These are phyloP conservation scores for Connochaetes taurinus DNA, from an alignment of 2,113 vertebrate genomes.

Conservation along the genomic window DNA sequence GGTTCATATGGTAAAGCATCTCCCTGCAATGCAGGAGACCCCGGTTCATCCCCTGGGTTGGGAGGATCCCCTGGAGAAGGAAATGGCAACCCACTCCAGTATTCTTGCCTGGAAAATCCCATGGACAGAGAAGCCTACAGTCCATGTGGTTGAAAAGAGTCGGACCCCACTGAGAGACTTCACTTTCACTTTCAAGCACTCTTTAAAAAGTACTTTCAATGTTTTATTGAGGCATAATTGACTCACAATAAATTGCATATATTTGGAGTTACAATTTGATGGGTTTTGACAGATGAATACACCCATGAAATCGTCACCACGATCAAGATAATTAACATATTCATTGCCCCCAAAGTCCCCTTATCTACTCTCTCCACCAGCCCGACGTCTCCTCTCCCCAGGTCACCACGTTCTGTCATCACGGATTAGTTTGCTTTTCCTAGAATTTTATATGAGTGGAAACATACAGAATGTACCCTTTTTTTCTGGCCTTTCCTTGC, in stretches of 20 bases:
- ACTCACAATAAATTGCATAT: background rate
- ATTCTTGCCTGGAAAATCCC: background rate
- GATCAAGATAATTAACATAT: constrained; percentile 28
- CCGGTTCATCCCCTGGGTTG: rapidly evolving
- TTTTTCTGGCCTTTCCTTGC: background rate
- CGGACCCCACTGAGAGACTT: background rate
- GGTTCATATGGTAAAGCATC: background rate
- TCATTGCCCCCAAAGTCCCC: background rate
- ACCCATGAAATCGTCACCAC: background rate
- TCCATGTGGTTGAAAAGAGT: background rate
- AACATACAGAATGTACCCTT: background rate
- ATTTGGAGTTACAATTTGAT: background rate
- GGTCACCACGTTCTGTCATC: constrained; percentile 23
- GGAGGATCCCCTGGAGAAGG: background rate
- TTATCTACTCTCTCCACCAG: background rate
- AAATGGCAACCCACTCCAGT: background rate
- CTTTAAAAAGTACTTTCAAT: background rate
- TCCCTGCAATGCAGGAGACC: background rate
- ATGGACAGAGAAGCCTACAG: background rate
- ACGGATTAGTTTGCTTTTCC: background rate
- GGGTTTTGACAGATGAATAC: constrained; percentile 9
- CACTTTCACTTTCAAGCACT: background rate
- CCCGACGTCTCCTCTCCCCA: background rate
- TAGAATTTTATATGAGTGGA: background rate
- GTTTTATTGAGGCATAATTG: background rate